phyloP scores from a whole-genome alignment of 2,797 vertebrate species.

The Myotis pilosus region DNA sequence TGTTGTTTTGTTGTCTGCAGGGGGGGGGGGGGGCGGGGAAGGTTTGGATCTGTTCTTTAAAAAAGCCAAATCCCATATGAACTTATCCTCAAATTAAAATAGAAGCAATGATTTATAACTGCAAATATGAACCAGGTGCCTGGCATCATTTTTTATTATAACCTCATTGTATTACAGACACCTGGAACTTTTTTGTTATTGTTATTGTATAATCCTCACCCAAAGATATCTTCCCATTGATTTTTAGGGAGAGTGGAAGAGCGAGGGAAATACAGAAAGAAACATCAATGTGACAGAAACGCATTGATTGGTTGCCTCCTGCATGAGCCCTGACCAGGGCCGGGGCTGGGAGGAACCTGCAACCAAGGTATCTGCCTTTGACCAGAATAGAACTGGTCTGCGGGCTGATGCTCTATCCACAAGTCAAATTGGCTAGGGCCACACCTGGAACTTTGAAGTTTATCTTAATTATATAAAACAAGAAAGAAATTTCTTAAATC shows the following conservation, averaged over 20 bases:
- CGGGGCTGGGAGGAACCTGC: too few species aligned
- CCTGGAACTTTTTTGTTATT: neutral
- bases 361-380: too few species aligned
- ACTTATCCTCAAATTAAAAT: neutral
- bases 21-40: accelerated
- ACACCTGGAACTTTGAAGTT: neutral
- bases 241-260: too few species aligned
- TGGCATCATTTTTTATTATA: neutral
- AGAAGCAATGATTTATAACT: neutral
- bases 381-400: too few species aligned
- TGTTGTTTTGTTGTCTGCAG: neutral
- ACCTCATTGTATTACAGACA: neutral
- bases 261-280: too few species aligned
- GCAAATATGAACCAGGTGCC: neutral
- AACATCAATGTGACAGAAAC: too few species aligned
- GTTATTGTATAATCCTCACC: too few species aligned
- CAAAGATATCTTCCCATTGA: too few species aligned
- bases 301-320: too few species aligned
- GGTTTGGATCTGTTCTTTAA: neutral
- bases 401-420: too few species aligned
- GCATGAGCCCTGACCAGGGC: too few species aligned
- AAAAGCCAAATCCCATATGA: conserved; percentile 5
- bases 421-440: too few species aligned
- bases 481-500: neutral
- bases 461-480: neutral